Evolutionary conservation across 1,140 invertebrate species (phyloP).

Genomic region (Chionoecetes opilio): DNA sequence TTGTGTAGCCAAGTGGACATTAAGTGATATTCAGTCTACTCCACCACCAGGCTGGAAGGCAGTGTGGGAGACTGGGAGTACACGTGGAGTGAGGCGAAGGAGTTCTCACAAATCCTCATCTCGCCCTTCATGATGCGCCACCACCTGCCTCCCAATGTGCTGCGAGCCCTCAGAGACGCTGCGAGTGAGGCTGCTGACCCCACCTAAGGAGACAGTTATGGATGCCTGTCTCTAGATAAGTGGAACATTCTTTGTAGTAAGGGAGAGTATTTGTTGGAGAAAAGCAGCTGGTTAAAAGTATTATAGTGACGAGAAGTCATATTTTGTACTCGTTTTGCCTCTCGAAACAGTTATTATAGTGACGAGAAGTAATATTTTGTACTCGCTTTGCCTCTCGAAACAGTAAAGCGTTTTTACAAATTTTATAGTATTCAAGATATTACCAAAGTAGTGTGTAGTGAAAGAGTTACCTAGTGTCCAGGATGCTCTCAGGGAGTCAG

Average conservation of each 20-base stretch:
- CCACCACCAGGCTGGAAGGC: slow-evolving; percentile 41
- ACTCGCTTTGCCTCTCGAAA: too few species aligned
- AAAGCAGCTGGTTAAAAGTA: not conserved
- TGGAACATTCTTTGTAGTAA: not conserved
- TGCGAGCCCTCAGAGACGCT: slow-evolving; percentile 69
- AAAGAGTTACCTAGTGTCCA: too few species aligned
- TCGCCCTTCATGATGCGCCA: slow-evolving; percentile 79
- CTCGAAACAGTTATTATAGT: too few species aligned
- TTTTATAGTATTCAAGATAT: too few species aligned
- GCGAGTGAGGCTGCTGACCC: slow-evolving; percentile 58
- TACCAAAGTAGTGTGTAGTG: too few species aligned
- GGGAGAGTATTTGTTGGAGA: not conserved
- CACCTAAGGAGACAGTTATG: slow-evolving; percentile 33
- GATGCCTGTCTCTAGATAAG: not conserved
- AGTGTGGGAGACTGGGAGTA: slow-evolving; percentile 73
- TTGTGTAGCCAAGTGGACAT: too few species aligned
- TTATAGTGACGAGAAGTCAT: not conserved
- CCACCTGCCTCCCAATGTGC: slow-evolving; percentile 75
- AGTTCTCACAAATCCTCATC: slow-evolving; percentile 73
- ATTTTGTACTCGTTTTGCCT: slow-evolving; percentile 6
- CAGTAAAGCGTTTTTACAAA: too few species aligned
- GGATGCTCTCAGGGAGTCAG: too few species aligned
- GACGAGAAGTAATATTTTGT: too few species aligned
- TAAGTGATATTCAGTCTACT: not conserved
- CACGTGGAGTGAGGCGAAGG: slow-evolving; percentile 67